Conservation (phyloP, 2,888 invertebrate genomes). For the Limnephilus rhombicus region DNA sequence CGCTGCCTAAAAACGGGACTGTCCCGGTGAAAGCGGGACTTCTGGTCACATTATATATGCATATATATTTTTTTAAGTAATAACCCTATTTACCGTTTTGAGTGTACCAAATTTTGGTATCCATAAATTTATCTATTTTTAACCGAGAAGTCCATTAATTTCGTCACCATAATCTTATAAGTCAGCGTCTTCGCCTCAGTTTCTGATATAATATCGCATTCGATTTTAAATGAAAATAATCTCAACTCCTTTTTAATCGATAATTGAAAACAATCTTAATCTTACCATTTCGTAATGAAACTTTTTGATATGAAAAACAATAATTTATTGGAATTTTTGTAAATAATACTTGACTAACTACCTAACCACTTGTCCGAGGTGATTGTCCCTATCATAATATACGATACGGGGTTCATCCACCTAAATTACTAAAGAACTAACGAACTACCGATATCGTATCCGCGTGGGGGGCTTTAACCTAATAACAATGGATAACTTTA, state of each 20-base stretch:
- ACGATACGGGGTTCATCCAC: slow-evolving; percentile 13
- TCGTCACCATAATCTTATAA: not conserved
- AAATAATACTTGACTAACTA: not conserved
- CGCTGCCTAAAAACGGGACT: too few relatives aligned
- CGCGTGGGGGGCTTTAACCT: not conserved
- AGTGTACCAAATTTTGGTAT: not conserved
- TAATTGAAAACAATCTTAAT: not conserved
- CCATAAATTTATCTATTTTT: not conserved
- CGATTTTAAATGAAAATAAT: not conserved
- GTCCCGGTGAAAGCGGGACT: too few relatives aligned
- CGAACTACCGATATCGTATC: slow-evolving; percentile 2
- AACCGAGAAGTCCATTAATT: not conserved
- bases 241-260: not conserved
- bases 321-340: not conserved
- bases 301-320: not conserved
- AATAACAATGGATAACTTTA: not conserved
- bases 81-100: too few relatives aligned
- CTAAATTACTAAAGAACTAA: not conserved
- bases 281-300: not conserved
- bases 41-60: too few relatives aligned
- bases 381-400: not conserved
- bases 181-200: not conserved
- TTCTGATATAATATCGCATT: not conserved
- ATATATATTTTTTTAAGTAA: too few relatives aligned
- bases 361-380: not conserved